Conservation (phyloP, 2,113 vertebrate species). For the Delphinus delphis region DNA sequence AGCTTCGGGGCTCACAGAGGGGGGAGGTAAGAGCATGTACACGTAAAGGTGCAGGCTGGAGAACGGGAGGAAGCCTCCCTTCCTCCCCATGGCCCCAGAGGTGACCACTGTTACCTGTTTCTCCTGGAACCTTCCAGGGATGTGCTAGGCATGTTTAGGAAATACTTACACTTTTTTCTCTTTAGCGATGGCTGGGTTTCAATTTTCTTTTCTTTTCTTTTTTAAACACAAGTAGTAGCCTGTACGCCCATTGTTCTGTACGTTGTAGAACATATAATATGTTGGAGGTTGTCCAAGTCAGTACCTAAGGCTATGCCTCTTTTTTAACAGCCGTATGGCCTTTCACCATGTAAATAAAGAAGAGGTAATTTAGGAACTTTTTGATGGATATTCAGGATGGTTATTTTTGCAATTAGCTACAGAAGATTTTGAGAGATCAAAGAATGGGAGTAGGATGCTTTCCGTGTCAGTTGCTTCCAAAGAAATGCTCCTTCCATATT, state of each 20-base stretch:
- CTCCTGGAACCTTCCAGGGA: neutral
- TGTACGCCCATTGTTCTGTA: neutral
- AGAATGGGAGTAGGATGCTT: neutral
- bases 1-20: neutral
- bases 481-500: neutral
- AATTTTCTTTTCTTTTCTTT: neutral
- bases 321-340: neutral
- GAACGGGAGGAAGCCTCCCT: neutral
- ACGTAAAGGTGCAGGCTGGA: neutral
- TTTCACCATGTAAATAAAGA: neutral
- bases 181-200: neutral
- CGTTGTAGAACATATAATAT: neutral
- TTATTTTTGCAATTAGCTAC: neutral
- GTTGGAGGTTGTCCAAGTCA: neutral
- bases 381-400: neutral
- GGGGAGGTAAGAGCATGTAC: neutral
- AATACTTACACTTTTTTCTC: neutral
- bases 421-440: neutral
- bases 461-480: neutral
- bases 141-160: neutral
- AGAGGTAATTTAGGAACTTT: neutral
- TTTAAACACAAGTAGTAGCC: neutral
- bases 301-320: neutral
- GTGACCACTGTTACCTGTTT: neutral
- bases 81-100: neutral